Conservation (phyloP, 2,888 invertebrate genomes). For the Metellina segmentata region DNA sequence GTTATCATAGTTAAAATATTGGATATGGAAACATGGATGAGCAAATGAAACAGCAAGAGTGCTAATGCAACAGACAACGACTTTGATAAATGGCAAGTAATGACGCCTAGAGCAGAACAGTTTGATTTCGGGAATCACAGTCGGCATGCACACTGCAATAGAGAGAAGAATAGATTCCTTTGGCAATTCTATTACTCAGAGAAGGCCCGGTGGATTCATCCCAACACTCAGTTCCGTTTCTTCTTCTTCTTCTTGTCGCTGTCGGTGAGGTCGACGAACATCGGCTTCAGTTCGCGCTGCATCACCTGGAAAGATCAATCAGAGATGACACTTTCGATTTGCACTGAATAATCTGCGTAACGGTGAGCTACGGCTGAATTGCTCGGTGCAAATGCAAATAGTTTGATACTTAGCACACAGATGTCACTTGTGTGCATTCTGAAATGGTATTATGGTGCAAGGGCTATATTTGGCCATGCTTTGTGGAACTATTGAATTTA, state of each 20-base stretch:
- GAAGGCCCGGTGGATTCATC: conserved; percentile 36
- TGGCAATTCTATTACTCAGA: conserved; percentile 28
- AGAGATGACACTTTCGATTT: too few species aligned
- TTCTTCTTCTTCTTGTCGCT: conserved; percentile 75
- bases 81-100: conserved; percentile 75
- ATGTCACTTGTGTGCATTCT: too few species aligned
- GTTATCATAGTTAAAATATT: conserved; percentile 68
- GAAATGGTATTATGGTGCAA: too few species aligned
- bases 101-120: conserved; percentile 55
- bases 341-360: too few species aligned
- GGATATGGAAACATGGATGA: conserved; percentile 69
- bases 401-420: too few species aligned
- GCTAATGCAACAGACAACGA: conserved; percentile 70
- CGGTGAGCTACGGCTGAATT: too few species aligned
- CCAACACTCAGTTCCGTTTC: conserved; percentile 62
- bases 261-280: conserved; percentile 70
- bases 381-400: too few species aligned
- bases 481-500: too few species aligned
- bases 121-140: conserved; percentile 69
- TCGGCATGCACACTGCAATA: conserved; percentile 25
- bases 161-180: conserved; percentile 37
- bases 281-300: conserved; percentile 71
- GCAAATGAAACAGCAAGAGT: conserved; percentile 61
- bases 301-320: conserved; percentile 35
- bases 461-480: too few species aligned